Evolutionary conservation across 2,113 vertebrate species (phyloP), one percentile per base, ranked within the genome.

Genomic region (Varanus komodoensis): DNA sequence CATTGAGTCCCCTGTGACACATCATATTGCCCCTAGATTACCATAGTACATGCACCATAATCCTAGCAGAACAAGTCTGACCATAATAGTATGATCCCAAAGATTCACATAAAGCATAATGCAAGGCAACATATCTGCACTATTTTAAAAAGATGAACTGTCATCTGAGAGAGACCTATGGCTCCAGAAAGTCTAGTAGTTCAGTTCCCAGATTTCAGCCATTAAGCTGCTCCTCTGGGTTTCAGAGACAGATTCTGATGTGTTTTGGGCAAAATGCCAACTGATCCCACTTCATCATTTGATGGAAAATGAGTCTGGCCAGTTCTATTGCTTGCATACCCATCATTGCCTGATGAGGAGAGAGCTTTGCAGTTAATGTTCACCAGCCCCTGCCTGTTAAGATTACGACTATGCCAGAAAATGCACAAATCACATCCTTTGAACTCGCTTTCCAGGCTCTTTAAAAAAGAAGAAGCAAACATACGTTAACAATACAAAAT

Each of bases 231-330:
- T 89, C 8, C 23, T 89, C 34, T 68, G 61, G 52, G 12, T 67
- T 93, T 94, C n/a, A 92, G 88, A 90, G 0, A 92, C 81, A 25
- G 85, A 78, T 82, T 89, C 67, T 61, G 68, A 89, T 92, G 32
- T 54, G 15, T 57, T 34, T 73, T 57, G 21, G 71, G 0, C 0
- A 89, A 32, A 73, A 54, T 80, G 68, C 48, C 38, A 91, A 38
- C 84, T 8, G 81, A 81, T 75, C 57, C 29, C 38, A 64, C 1
- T 1, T 0, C 12, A 79, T 68, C 38, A 57, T 48, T 90, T 73
- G 38, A 38, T 80, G 25, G 57, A 84, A 89, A 87, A 4, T 21
- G 54, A 44, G 3, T 79, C 52, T 21, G 21, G 38, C 5, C 8
- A 74, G 11, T 71, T 89, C 84, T 0, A 87, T 14, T 64, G 54